phyloP scores from a whole-genome alignment of 2,888 invertebrate species.

The Campoplex capitator region DNA sequence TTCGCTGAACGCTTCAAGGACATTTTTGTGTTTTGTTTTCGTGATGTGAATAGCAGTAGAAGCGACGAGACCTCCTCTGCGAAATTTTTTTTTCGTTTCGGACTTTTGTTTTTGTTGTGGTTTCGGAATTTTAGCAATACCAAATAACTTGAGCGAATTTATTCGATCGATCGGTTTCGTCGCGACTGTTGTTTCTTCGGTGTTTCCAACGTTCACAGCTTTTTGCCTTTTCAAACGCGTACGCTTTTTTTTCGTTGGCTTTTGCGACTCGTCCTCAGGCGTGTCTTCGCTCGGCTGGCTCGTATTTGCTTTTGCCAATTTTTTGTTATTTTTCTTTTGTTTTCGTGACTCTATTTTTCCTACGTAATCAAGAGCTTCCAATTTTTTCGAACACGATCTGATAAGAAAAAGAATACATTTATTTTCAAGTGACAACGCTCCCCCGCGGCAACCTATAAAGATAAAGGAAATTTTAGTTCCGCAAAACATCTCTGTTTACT shows the following conservation, averaged over 20 bases:
- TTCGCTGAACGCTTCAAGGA: conserved; percentile 72
- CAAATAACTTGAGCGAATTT: conserved; percentile 78
- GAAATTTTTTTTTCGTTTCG: conserved; percentile 84
- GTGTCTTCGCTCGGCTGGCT: conserved; percentile 71
- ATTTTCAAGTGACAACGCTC: too few species aligned
- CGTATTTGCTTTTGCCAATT: conserved; percentile 70
- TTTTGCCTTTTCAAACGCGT: conserved; percentile 76
- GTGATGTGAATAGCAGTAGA: conserved; percentile 83
- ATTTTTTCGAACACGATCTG: conserved; percentile 89
- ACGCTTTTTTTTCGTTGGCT: conserved; percentile 78
- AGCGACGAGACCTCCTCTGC: conserved; percentile 87
- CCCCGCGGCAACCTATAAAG: too few species aligned
- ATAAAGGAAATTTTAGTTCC: too few species aligned
- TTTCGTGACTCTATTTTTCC: conserved; percentile 71
- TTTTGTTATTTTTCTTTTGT: conserved; percentile 72
- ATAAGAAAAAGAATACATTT: conserved; percentile 38
- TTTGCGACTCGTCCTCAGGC: conserved; percentile 74
- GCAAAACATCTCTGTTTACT: too few species aligned
- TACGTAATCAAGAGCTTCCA: conserved; percentile 83
- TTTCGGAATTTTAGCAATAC: conserved; percentile 74
- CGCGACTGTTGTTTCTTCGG: conserved; percentile 62
- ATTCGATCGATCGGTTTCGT: conserved; percentile 72
- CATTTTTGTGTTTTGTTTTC: conserved; percentile 71
- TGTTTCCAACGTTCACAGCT: conserved; percentile 69
- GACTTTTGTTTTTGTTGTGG: conserved; percentile 67